Base-by-base conservation (phyloP, 2,888 invertebrate species). In the Boloria euphrosyne region DNA sequence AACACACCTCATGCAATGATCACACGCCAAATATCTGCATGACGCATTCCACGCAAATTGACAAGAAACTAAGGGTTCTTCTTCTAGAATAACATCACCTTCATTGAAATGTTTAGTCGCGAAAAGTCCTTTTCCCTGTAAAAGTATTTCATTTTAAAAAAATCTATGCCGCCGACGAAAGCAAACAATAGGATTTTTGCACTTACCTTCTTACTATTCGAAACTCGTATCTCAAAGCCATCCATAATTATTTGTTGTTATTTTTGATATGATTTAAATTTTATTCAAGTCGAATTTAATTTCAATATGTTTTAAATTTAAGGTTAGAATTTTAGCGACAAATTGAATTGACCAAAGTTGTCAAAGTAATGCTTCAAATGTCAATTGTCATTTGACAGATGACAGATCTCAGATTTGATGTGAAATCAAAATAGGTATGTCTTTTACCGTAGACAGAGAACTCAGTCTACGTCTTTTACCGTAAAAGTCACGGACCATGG, bases 11-110 rank as follows among this genome's bases (percentile, higher is more conserved):
- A 99, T 94, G 81, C 98, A 99, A 85, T 96, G 95, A 82, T 98
- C 97, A 86, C 98, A 99, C 0, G 98, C 97, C 71, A 94, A 88
- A 85, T 98, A 99, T 75, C 95, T 94, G 83, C 97, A 98, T 0
- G 95, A 94, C 47, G 94, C 93, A 88, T 98, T 99, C 98, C 98
- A 99, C 7, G 97, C 94, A 86, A 98, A 98, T 86, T 99, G 98
- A 77, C 96, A 96, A 18, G 96, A 96, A 31, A 98, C 96, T 62
- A 99, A 85, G 0, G 99, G 98, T 70, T 95, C 94, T 83, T 99
- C 99, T 84, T 96, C 96, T 75, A 99, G 95, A 71, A 99, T 96
- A 13, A 95, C 89, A 76, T 97, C 96, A 0, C 95, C 97, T 73
- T 93, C 87, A 57, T 94, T 93, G 77, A 95, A 96, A 22, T 89